These are phyloP conservation scores for Tiliacea aurago DNA, from an alignment of 2,888 invertebrate species.

Conservation along the genomic window DNA sequence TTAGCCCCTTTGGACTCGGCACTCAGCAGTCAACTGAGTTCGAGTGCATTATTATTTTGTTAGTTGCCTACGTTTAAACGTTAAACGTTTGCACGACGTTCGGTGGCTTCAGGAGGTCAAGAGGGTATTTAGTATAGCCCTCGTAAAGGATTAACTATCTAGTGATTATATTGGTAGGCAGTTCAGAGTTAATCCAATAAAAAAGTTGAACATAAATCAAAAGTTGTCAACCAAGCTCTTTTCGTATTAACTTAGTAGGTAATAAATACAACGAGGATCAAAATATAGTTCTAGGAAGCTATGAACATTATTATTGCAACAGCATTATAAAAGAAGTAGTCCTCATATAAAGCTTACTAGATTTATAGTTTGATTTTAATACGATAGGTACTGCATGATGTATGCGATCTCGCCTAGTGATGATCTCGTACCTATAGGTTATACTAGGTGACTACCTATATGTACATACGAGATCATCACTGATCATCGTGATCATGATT, in stretches of 20 bases:
- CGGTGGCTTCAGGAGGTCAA: slow-evolving; percentile 48
- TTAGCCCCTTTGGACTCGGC: slow-evolving; percentile 77
- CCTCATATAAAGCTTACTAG: neutral
- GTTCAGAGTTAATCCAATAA: slow-evolving; percentile 3
- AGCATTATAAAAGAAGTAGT: neutral
- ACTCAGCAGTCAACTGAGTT: slow-evolving; percentile 49
- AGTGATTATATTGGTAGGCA: neutral
- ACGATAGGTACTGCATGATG: neutral
- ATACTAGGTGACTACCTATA: too few relatives aligned
- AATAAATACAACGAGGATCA: neutral
- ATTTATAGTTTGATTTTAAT: slow-evolving; percentile 19
- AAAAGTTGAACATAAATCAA: neutral
- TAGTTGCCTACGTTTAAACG: slow-evolving; percentile 50
- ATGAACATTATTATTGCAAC: too few relatives aligned
- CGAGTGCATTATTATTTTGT: slow-evolving; percentile 60
- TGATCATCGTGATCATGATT: too few relatives aligned
- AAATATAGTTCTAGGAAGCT: neutral
- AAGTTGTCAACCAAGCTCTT: neutral
- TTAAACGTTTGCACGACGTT: slow-evolving; percentile 57
- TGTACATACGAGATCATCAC: too few relatives aligned
- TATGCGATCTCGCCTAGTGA: neutral
- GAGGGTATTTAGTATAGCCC: slow-evolving; percentile 18
- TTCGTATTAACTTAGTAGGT: neutral
- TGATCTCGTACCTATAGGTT: neutral
- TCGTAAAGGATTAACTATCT: slow-evolving; percentile 1